A percentile compares a stretch with the other conserved stretches of the same genome.
These are phyloP conservation scores for Stichodactyla mertensii DNA, from an alignment of 64 coral and sea anemone species.

Conservation along the genomic window DNA sequence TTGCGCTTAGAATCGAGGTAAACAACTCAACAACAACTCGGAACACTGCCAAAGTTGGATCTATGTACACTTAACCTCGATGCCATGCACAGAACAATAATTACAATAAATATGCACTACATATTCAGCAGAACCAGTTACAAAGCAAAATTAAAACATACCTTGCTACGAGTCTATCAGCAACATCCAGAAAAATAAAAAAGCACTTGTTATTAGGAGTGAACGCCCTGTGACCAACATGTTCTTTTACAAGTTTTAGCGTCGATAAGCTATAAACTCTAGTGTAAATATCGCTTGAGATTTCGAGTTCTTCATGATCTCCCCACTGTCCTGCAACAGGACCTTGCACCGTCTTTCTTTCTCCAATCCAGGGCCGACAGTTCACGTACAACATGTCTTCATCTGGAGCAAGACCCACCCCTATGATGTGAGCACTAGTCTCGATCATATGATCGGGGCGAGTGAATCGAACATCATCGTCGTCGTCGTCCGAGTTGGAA, in stretches of 20 bases:
- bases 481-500: background rate
- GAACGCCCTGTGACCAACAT: conserved; percentile 65
- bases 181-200: conserved; percentile 83
- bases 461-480: conserved; percentile 6
- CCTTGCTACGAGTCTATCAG: conserved; percentile 72
- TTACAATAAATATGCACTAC: too few species aligned
- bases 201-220: conserved; percentile 78
- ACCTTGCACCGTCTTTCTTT: background rate
- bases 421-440: conserved; percentile 74
- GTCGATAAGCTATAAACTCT: conserved; percentile 61
- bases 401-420: conserved; percentile 63
- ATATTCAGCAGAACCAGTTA: too few species aligned
- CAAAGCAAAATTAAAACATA: background rate
- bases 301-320: conserved; percentile 18
- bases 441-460: conserved; percentile 63
- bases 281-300: conserved; percentile 58
- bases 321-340: background rate
- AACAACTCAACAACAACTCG: too few species aligned
- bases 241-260: conserved; percentile 58
- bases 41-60: too few species aligned
- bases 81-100: too few species aligned
- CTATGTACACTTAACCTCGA: too few species aligned
- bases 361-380: conserved; percentile 58
- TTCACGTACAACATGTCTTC: conserved; percentile 73
- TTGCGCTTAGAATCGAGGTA: too few species aligned